Percentiles rank a stretch among this genome's conserved stretches.
Conservation (phyloP, 2,113 vertebrate genomes). For the Columba janthina region DNA sequence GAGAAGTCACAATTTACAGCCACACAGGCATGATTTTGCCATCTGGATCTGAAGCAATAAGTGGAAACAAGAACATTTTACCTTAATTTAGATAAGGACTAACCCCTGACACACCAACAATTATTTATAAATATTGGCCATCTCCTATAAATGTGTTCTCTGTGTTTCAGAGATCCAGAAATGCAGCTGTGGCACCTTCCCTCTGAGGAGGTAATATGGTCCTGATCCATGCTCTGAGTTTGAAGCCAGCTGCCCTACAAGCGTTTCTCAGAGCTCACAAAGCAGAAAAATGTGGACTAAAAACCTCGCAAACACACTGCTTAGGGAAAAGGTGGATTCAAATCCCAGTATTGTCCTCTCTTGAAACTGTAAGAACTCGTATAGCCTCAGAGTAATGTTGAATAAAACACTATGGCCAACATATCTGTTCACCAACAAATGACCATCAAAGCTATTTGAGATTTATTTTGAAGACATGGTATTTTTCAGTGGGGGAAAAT, state of each 20-base stretch:
- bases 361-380: not conserved
- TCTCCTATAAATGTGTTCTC: fast-evolving
- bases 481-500: not conserved
- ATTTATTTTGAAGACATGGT: not conserved
- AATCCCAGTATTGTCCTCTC: not conserved
- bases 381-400: not conserved
- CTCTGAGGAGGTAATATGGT: not conserved
- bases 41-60: not conserved
- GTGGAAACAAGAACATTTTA: not conserved
- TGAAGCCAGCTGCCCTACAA: not conserved
- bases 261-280: not conserved
- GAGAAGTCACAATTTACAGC: not conserved
- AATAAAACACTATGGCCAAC: fast-evolving
- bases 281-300: not conserved
- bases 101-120: not conserved
- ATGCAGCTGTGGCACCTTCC: not conserved
- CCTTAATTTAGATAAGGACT: not conserved
- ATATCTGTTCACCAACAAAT: not conserved
- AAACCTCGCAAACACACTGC: not conserved
- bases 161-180: not conserved
- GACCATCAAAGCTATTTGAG: not conserved
- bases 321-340: not conserved
- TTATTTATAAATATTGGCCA: not conserved
- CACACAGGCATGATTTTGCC: not conserved
- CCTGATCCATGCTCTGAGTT: fast-evolving